Evolutionary conservation across 2,888 invertebrate species (phyloP).

Genomic region (Dryococelus australis): DNA sequence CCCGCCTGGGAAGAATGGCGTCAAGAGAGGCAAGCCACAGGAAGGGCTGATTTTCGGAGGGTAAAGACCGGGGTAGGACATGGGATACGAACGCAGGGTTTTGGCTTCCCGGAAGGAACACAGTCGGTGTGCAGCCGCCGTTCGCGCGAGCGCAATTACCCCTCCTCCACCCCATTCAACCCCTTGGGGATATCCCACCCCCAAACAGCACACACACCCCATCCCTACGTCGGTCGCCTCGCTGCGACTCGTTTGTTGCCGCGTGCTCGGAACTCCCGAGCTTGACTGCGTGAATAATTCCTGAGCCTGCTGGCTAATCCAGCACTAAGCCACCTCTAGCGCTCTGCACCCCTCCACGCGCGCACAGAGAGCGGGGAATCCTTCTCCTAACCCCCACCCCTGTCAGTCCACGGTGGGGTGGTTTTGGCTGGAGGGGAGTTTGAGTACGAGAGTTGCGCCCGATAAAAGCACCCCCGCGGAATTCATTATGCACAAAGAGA

Average conservation of each 20-base stretch:
- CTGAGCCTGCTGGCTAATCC: not conserved
- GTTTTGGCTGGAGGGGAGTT: no score
- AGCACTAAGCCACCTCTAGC: not conserved
- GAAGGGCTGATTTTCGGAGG: no score
- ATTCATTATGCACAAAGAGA: slow-evolving; percentile 5
- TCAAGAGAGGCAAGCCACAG: no score
- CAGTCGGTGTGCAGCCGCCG: no score
- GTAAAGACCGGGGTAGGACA: no score
- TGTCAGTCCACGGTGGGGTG: not conserved
- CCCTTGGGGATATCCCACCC: no score
- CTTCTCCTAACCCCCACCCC: not conserved
- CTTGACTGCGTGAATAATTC: not conserved
- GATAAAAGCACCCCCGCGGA: slow-evolving; percentile 12
- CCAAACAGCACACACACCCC: not conserved
- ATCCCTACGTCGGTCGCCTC: not conserved
- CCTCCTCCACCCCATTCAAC: no score
- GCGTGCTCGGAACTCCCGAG: no score
- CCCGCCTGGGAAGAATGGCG: no score
- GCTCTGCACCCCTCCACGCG: not conserved
- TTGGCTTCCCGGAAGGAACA: no score
- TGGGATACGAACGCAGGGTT: no score
- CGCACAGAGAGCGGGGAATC: not conserved
- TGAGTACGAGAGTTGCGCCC: not conserved
- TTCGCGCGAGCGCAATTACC: no score
- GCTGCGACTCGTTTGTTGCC: not conserved